Conservation (phyloP, 2,797 vertebrate species). For the Tinamus major region DNA sequence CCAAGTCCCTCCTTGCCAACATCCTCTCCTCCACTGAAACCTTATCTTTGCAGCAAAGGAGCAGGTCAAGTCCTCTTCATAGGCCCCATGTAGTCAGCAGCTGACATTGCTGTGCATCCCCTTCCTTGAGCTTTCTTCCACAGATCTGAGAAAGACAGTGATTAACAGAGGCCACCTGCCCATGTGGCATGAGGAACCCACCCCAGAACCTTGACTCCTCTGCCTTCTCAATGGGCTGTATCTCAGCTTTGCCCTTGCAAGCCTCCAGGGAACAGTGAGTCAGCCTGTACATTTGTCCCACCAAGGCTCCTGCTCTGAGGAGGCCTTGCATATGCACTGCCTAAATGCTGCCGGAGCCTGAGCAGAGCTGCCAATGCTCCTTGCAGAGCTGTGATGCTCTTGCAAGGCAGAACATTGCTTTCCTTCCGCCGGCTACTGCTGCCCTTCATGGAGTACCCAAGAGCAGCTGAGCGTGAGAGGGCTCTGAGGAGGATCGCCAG, state of each 20-base stretch:
- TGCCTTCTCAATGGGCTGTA: too few relatives aligned
- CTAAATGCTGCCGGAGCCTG: too few relatives aligned
- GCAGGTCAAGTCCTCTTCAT: not conserved
- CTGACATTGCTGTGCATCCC: not conserved
- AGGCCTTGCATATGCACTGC: too few relatives aligned
- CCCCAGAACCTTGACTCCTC: not conserved
- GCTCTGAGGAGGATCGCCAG: not conserved
- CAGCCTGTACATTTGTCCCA: not conserved
- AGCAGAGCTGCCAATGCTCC: too few relatives aligned
- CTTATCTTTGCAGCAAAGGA: not conserved
- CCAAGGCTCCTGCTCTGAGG: not conserved
- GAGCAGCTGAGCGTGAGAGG: not conserved
- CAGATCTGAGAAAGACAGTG: not conserved
- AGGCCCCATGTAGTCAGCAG: not conserved
- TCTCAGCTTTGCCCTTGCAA: not conserved
- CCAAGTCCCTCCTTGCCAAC: not conserved
- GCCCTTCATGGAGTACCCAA: not conserved
- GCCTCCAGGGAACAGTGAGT: not conserved
- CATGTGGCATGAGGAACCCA: not conserved
- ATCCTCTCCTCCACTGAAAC: not conserved
- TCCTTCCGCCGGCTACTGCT: not conserved
- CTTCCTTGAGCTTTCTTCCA: not conserved
- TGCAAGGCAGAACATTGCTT: not conserved
- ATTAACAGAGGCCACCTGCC: not conserved
- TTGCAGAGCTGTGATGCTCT: not conserved